Evolutionary conservation across 2,113 vertebrate genomes (phyloP).

Genomic region (human): DNA sequence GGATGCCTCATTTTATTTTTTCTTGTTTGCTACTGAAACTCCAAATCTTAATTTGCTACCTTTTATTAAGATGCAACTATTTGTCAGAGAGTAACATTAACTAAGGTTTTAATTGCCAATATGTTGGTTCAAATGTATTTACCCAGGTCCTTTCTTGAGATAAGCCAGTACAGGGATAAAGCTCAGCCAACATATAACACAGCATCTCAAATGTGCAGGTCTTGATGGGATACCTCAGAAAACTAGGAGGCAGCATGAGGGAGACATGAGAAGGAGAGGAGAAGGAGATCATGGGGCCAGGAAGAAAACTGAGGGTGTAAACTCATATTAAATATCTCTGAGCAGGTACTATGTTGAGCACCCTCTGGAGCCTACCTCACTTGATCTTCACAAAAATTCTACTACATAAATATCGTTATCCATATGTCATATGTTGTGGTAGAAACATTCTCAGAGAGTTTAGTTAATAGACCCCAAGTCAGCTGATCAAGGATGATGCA

Average conservation of each 20-base stretch:
- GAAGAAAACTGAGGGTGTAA: background rate
- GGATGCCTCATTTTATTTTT: background rate
- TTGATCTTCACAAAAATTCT: background rate
- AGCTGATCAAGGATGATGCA: background rate
- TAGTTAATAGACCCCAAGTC: background rate
- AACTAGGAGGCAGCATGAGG: background rate
- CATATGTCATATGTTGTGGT: too few relatives aligned
- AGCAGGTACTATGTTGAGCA: background rate
- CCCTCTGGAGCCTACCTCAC: background rate
- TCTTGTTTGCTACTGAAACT: background rate
- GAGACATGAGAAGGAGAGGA: background rate
- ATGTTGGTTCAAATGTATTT: background rate
- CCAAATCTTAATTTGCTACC: background rate
- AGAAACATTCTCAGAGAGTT: background rate
- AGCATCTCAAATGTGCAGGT: background rate
- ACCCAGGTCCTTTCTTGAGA: background rate
- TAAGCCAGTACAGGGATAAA: background rate
- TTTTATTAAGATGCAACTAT: background rate
- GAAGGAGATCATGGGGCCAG: background rate
- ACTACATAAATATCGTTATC: background rate
- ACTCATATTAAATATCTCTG: background rate
- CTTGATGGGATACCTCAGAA: background rate
- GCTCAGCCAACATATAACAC: background rate
- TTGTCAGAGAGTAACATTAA: background rate
- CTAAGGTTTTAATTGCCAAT: background rate